These are phyloP conservation scores for Silurus glanis DNA, from an alignment of 2,113 vertebrate genomes.

Conservation along the genomic window DNA sequence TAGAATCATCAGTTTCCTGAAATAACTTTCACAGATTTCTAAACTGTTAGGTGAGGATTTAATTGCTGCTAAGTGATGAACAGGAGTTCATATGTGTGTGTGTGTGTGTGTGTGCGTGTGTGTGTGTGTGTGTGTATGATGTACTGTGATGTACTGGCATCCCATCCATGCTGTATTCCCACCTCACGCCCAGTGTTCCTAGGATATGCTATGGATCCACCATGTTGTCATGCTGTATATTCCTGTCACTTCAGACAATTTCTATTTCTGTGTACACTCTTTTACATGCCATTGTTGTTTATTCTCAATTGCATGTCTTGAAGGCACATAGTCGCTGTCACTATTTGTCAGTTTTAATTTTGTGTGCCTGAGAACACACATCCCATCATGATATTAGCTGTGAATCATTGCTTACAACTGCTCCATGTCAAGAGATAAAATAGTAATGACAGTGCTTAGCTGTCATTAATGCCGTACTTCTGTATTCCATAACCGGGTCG, in stretches of 20 bases:
- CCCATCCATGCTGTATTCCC: neutral
- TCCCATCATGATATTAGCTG: neutral
- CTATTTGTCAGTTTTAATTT: neutral
- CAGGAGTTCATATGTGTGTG: too few relatives aligned
- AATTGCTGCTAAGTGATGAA: too few relatives aligned
- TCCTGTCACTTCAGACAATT: neutral
- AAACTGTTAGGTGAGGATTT: too few relatives aligned
- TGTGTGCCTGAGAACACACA: conserved; percentile 2
- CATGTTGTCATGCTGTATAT: neutral
- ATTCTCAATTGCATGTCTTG: neutral
- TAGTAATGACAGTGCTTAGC: conserved; percentile 32
- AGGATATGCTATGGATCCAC: neutral
- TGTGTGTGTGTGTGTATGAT: neutral
- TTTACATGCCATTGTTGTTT: neutral
- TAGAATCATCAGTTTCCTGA: neutral
- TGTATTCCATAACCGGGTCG: neutral
- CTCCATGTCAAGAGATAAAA: conserved; percentile 17
- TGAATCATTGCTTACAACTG: conserved; percentile 13
- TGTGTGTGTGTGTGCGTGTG: neutral
- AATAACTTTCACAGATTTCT: too few relatives aligned
- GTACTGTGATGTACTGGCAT: neutral
- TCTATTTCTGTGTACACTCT: neutral
- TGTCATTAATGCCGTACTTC: conserved; percentile 35
- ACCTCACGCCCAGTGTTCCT: neutral
- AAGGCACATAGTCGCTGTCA: neutral